Evolutionary conservation across 1,140 invertebrate genomes (phyloP).

Genomic region (Maniola jurtina): DNA sequence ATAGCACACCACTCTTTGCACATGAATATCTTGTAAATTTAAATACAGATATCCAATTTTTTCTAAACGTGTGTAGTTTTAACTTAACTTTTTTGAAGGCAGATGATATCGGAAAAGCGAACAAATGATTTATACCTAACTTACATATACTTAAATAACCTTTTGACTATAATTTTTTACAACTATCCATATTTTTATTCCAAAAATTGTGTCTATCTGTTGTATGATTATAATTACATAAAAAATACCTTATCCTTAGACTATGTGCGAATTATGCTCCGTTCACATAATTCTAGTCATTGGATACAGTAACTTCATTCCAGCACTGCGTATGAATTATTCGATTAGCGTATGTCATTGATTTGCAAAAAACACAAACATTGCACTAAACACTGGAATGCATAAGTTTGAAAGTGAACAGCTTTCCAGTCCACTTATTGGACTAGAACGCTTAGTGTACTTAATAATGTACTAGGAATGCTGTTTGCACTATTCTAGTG

Average conservation of each 20-base stretch:
- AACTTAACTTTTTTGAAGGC: background rate
- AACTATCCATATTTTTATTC: background rate
- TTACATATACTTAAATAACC: too few relatives aligned
- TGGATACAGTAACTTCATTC: too few relatives aligned
- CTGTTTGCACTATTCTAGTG: too few relatives aligned
- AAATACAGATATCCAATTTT: slow-evolving; percentile 14
- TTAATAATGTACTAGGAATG: too few relatives aligned
- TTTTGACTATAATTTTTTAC: background rate
- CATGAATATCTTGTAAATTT: slow-evolving; percentile 14
- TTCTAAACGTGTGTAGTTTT: slow-evolving; percentile 21
- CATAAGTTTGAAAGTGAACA: too few relatives aligned
- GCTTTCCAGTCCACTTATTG: too few relatives aligned
- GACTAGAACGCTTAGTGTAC: too few relatives aligned
- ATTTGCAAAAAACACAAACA: too few relatives aligned
- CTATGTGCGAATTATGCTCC: background rate
- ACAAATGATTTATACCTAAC: background rate
- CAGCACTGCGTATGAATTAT: too few relatives aligned
- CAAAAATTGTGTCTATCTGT: background rate
- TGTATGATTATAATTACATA: background rate
- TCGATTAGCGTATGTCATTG: too few relatives aligned
- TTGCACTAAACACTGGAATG: too few relatives aligned
- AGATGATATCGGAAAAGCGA: background rate
- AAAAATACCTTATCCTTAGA: background rate
- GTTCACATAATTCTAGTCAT: background rate
- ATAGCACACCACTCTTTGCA: background rate